phyloP scores from a whole-genome alignment of 2,797 vertebrate genomes.

The Glossophaga mutica region DNA sequence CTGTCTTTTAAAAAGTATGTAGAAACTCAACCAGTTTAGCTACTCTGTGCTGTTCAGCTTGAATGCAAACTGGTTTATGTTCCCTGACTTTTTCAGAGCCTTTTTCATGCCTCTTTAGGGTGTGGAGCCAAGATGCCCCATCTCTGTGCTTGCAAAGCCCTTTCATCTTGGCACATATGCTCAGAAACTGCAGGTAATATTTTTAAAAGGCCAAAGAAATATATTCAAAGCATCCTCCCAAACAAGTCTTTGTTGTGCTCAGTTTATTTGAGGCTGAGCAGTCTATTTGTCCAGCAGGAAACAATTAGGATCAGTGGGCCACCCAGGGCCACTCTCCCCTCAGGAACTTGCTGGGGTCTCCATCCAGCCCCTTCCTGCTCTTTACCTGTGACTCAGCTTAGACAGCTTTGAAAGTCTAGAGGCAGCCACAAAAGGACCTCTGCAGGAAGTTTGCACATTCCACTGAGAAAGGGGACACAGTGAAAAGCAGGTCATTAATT shows the following conservation, averaged over 20 bases:
- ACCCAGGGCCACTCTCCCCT: background rate
- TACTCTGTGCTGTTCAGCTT: background rate
- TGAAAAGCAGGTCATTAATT: slow-evolving; percentile 34
- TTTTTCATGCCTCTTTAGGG: background rate
- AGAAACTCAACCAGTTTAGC: slow-evolving; percentile 6
- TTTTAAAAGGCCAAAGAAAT: background rate
- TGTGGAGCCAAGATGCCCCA: background rate
- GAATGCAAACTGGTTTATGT: background rate
- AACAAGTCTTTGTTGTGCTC: background rate
- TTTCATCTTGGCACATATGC: background rate
- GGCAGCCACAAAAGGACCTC: background rate
- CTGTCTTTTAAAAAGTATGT: background rate
- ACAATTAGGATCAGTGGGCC: background rate
- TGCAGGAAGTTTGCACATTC: background rate
- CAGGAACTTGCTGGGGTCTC: background rate
- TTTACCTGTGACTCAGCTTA: background rate
- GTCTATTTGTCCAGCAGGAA: background rate
- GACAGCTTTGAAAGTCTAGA: slow-evolving; percentile 6
- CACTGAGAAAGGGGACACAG: background rate
- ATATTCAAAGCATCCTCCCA: background rate
- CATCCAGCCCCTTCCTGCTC: background rate
- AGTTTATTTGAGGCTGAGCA: background rate
- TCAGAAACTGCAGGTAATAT: background rate
- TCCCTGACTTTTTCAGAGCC: background rate
- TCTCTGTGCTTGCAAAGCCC: background rate